A percentile compares a stretch with the other conserved stretches of the same genome.
phyloP scores from a whole-genome alignment of 2,888 invertebrate genomes.

The Drosophila kuntzei region DNA sequence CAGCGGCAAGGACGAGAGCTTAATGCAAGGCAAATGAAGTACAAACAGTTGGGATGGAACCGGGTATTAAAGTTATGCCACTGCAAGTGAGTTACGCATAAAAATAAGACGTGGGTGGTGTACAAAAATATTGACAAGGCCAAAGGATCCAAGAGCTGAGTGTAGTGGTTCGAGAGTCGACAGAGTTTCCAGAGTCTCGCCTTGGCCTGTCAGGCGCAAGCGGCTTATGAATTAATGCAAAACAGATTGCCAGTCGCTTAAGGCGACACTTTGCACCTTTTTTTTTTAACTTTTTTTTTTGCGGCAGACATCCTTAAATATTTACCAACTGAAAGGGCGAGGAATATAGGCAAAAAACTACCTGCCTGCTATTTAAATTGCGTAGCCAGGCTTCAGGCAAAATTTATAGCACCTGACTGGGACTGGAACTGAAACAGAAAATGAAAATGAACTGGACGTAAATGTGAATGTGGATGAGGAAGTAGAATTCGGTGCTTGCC shows the following conservation, averaged over 20 bases:
- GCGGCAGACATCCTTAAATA: constrained; percentile 62
- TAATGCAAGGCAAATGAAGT: constrained; percentile 79
- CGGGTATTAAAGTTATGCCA: constrained; percentile 72
- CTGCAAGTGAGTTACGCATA: constrained; percentile 75
- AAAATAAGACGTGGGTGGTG: constrained; percentile 46
- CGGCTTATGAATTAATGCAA: constrained; percentile 82
- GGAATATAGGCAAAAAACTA: constrained; percentile 45
- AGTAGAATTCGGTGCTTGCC: constrained; percentile 19
- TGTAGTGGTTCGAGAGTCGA: constrained; percentile 8
- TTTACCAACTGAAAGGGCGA: constrained; percentile 66
- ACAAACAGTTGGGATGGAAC: constrained; percentile 61
- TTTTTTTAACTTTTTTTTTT: constrained; percentile 12
- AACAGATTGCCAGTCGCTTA: constrained; percentile 73
- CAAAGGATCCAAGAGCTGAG: constrained; percentile 28
- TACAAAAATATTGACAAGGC: constrained; percentile 73
- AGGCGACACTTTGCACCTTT: constrained; percentile 79
- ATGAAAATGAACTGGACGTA: constrained; percentile 18
- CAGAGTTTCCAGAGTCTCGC: constrained; percentile 23
- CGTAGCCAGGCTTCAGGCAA: constrained; percentile 51
- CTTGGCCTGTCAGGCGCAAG: constrained; percentile 67
- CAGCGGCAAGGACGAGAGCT: constrained; percentile 58
- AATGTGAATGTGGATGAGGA: constrained; percentile 12
- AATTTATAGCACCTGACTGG: constrained; percentile 64
- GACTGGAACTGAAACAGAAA: constrained; percentile 23
- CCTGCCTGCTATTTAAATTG: constrained; percentile 60